A percentile compares a stretch with the other conserved stretches of the same genome.
phyloP scores from a whole-genome alignment of 2,888 invertebrate species.

The Mesorhabditis belari region DNA sequence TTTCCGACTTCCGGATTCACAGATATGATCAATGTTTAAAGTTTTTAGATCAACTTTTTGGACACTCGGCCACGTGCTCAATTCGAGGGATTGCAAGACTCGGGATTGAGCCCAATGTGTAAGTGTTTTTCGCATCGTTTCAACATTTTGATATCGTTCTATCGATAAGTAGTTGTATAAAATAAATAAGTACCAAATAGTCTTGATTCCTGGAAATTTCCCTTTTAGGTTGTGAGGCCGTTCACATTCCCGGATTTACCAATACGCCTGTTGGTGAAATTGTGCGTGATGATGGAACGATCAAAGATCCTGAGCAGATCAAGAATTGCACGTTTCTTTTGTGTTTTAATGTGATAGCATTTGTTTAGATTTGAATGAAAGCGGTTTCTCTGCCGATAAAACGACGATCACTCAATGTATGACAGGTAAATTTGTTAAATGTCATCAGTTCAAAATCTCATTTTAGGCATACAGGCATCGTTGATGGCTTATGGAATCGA shows the following conservation, averaged over 20 bases:
- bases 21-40: too few species aligned
- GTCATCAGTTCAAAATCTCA: too few species aligned
- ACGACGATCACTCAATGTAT: slow-evolving; percentile 29
- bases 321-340: slow-evolving; percentile 11
- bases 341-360: not conserved
- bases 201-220: too few species aligned
- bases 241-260: slow-evolving; percentile 32
- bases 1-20: too few species aligned
- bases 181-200: not conserved
- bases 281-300: slow-evolving; percentile 13
- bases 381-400: slow-evolving; percentile 11
- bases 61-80: slow-evolving; percentile 40
- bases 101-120: slow-evolving; percentile 29
- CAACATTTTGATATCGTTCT: not conserved
- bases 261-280: slow-evolving; percentile 31
- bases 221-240: slow-evolving; percentile 32
- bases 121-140: not conserved
- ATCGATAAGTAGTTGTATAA: not conserved
- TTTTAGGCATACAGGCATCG: slow-evolving; percentile 28
- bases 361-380: slow-evolving; percentile 1
- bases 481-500: slow-evolving; percentile 31
- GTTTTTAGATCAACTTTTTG: slow-evolving; percentile 37
- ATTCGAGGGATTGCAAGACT: slow-evolving; percentile 42
- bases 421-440: too few species aligned
- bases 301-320: slow-evolving; percentile 15